Evolutionary conservation across 2,113 vertebrate species (phyloP), one percentile per base, ranked within the genome.

Genomic region (Cynopterus brachyotis): DNA sequence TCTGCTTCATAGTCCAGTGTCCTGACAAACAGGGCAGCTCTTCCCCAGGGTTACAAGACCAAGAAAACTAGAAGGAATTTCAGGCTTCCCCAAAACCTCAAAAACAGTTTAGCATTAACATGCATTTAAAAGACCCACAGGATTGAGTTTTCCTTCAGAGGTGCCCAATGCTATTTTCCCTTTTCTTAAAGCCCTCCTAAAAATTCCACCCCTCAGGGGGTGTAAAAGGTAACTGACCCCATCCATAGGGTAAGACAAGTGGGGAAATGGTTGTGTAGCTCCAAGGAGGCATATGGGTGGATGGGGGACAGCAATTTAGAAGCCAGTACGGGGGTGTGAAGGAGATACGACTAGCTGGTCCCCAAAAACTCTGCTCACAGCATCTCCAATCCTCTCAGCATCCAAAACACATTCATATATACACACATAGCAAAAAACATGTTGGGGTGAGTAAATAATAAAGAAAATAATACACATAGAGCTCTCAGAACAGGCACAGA

Each of bases 131-230:
- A 91, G 40, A 57, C 42, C 6, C 30, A 69, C 6, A 8, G 10
- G 55, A 37, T 72, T 82, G 20, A 35, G 20, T 45, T 94, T 92
- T 57, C 45, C 35, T 91, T 86, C 24, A 62, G 50, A 82, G 37
- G 75, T 47, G 6, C 3, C 30, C n/a, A 79, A 10, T 40, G 10
- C n/a, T 79, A 28, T 35, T 86, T 70, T 12, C 9, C 26, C 4
- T 22, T 37, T 69, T 66, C 70, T 50, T 57, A 35, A 89, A 92
- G 15, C 1, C 37, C 24, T 53, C 47, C 22, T 53, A n/a, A 60
- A 62, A 64, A 9, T 6, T 10, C 22, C 37, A 42, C 6, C 70
- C 32, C 16, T 32, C 22, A 87, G 42, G 22, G 6, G 59, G 60
- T 66, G 19, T 8, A 5, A 45, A 66, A 73, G 35, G n/a, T 24